Conservation (phyloP, 2,797 vertebrate genomes). For the Chiloscyllium punctatum region DNA sequence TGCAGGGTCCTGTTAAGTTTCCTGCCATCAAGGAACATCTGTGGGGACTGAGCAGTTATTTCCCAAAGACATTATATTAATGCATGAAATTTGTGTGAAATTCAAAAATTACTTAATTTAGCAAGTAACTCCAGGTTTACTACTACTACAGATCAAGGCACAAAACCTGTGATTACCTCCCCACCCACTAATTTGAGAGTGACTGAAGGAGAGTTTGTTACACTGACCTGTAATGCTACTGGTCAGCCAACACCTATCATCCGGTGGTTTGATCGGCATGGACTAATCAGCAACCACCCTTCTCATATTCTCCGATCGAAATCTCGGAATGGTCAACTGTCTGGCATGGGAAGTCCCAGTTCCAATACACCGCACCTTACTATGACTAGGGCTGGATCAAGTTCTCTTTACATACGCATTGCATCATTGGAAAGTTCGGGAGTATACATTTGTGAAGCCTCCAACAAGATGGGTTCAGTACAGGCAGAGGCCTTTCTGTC, state of each 20-base stretch:
- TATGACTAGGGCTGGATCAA: constrained; percentile 50
- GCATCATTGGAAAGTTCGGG: constrained; percentile 47
- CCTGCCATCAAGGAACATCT: not conserved
- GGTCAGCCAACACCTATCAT: constrained; percentile 53
- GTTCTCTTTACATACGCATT: constrained; percentile 53
- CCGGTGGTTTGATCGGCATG: constrained; percentile 55
- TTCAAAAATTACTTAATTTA: not conserved
- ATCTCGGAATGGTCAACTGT: constrained; percentile 43
- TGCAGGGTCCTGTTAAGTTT: not conserved
- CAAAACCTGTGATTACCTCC: constrained; percentile 53
- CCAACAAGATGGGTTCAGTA: constrained; percentile 51
- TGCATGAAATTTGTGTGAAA: not conserved
- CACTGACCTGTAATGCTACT: constrained; percentile 57
- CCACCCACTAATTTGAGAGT: constrained; percentile 49
- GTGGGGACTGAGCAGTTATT: not conserved
- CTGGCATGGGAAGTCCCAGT: constrained; percentile 32
- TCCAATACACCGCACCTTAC: constrained; percentile 45
- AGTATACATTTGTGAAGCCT: constrained; percentile 53
- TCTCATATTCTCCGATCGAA: constrained; percentile 50
- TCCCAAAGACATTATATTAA: not conserved
- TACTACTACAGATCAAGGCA: constrained; percentile 46
- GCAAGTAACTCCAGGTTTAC: not conserved
- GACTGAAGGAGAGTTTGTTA: constrained; percentile 48
- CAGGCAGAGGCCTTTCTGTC: constrained; percentile 52
- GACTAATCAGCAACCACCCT: constrained; percentile 50